Conservation (phyloP, 2,797 vertebrate species). For the Jordanella pulchra region DNA sequence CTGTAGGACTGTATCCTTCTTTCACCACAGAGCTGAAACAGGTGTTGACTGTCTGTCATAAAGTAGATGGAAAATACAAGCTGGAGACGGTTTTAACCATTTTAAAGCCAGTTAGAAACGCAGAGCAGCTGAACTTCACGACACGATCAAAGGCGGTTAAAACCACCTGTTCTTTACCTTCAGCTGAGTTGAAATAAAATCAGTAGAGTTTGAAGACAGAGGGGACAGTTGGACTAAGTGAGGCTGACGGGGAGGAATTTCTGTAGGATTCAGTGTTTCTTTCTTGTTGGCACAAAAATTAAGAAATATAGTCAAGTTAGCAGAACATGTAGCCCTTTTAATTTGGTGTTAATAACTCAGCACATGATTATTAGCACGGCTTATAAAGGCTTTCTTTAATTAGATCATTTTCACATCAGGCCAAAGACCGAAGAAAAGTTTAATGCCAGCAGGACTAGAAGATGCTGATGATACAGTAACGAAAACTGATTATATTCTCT, state of each 20-base stretch:
- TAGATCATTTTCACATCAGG: slow-evolving; percentile 15
- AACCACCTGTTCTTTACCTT: neutral
- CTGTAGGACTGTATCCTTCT: neutral
- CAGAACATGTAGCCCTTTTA: slow-evolving; percentile 9
- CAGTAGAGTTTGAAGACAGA: no score
- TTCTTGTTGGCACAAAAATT: neutral
- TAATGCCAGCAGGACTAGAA: slow-evolving; percentile 20
- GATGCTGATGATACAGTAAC: slow-evolving; percentile 9
- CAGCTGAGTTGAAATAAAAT: no score
- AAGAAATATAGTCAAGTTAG: neutral
- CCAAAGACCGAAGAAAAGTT: neutral
- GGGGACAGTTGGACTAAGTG: neutral
- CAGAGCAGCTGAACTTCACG: neutral
- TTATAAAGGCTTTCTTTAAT: slow-evolving; percentile 7
- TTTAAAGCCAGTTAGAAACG: neutral
- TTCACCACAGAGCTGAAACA: neutral
- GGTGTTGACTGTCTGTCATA: neutral
- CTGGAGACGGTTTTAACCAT: neutral
- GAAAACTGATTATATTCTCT: slow-evolving; percentile 53
- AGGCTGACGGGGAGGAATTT: neutral
- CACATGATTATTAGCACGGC: neutral
- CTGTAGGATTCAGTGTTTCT: neutral
- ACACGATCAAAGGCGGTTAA: neutral
- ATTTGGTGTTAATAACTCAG: slow-evolving; percentile 6
- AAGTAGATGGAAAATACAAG: neutral